phyloP scores from a whole-genome alignment of 2,888 invertebrate species.

The Eurois occulta region DNA sequence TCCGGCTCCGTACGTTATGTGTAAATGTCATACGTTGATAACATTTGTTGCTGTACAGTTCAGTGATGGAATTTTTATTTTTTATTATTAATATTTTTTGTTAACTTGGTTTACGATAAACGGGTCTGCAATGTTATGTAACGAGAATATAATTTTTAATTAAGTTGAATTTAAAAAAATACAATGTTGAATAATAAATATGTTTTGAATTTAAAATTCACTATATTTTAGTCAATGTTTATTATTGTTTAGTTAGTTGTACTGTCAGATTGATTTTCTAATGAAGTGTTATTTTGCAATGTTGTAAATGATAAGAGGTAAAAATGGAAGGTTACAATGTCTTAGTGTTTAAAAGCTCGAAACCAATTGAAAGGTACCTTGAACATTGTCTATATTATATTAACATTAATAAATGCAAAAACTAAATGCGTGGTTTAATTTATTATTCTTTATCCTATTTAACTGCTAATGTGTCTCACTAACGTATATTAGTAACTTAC shows the following conservation, averaged over 20 bases:
- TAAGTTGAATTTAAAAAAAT: constrained; percentile 84
- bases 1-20: constrained; percentile 64
- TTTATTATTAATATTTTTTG: constrained; percentile 84
- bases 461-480: not conserved
- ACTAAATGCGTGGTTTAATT: constrained; percentile 72
- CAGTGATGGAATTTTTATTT: constrained; percentile 85
- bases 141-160: constrained; percentile 85
- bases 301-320: constrained; percentile 86
- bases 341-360: constrained; percentile 89
- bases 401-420: constrained; percentile 91
- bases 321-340: constrained; percentile 87
- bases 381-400: constrained; percentile 91
- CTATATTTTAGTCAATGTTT: constrained; percentile 89
- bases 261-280: constrained; percentile 84
- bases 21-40: constrained; percentile 75
- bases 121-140: constrained; percentile 89
- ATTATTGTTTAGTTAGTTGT: constrained; percentile 85
- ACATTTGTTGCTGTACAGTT: constrained; percentile 84
- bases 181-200: constrained; percentile 78
- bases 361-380: constrained; percentile 90
- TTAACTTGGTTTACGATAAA: constrained; percentile 89
- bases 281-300: constrained; percentile 89
- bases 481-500: not conserved
- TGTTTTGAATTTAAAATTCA: constrained; percentile 87
- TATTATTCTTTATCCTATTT: constrained; percentile 15